These are phyloP conservation scores for Cephalopachus bancanus DNA, from an alignment of 2,797 vertebrate species.

Conservation along the genomic window DNA sequence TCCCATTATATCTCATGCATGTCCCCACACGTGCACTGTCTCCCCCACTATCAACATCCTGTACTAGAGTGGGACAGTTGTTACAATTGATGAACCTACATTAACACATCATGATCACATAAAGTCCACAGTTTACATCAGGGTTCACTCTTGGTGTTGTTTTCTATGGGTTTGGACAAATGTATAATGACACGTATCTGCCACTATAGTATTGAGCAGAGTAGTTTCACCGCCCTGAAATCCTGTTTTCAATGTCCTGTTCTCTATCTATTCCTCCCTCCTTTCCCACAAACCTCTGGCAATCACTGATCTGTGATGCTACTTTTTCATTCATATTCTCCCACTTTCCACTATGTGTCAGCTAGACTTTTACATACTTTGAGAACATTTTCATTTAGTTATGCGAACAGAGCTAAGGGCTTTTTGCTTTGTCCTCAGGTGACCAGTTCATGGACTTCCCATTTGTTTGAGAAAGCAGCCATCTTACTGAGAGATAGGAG, in stretches of 20 bases:
- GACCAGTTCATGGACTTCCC: background rate
- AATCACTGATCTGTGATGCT: background rate
- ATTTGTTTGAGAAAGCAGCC: slow-evolving; percentile 10
- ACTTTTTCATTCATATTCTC: background rate
- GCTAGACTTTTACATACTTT: background rate
- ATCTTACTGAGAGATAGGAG: background rate
- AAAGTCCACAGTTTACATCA: background rate
- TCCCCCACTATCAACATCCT: background rate
- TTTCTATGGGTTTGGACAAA: background rate
- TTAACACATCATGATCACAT: background rate
- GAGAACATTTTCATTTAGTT: slow-evolving; percentile 45
- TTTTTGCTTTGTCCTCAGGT: background rate
- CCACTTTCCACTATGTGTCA: background rate
- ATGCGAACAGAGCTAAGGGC: background rate
- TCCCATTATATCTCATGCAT: too few species aligned
- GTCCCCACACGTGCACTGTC: background rate
- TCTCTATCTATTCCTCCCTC: background rate
- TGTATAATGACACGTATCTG: background rate
- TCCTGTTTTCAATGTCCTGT: background rate
- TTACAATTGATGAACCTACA: background rate
- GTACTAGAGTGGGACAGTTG: background rate
- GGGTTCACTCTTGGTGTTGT: background rate
- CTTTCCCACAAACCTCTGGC: background rate
- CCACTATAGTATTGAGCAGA: background rate
- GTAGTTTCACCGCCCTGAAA: background rate